Evolutionary conservation across 92 coral and sea anemone species (phyloP), one percentile per base, ranked within the genome.

Genomic region (Paragorgia papillata): DNA sequence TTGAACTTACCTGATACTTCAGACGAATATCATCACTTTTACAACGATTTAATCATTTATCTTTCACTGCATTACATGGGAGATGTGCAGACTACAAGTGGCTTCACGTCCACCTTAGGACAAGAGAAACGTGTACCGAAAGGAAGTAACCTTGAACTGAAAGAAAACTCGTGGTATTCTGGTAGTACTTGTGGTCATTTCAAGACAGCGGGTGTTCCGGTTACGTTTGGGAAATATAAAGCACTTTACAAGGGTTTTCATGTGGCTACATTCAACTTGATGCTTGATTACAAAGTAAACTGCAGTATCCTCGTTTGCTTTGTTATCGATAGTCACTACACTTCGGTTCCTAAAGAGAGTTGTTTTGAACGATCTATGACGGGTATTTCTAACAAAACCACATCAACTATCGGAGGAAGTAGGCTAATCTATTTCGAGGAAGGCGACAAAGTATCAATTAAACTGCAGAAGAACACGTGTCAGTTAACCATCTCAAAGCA

Each of bases 51-150:
- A 13, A 9, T 12, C 14, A 9, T 33, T 37, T 37, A 21, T 34
- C 26, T 64, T 43, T 64, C 71, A 1, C 15, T 64, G 29, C 71
- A 64, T 6, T 64, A 34, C 17, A 64, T 64, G 71, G 71, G 50
- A 31, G 71, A 64, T 14, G 4, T 64, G 21, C 22, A 33, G 6
- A 64, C 4, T 0, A 15, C 71, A 12, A 64, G 71, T 64, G 71
- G 48, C 9, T 34, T 64, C 53, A 40, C 15, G 2, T 24, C 71
- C 7, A 64, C 71, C 1, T 35, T 64, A 20, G 25, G 26, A 7
- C 1, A 34, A 4, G 25, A 20, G 7, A 21, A 21, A 22, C 9
- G 25, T 18, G 20, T 64, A 12, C 8, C 7, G 19, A 26, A 17
- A 33, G 53, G 53, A 34, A 21, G 24, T 22, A 64, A 64, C 10